Evolutionary conservation across 2,797 vertebrate species (phyloP).

Genomic region (Zalophus californianus): DNA sequence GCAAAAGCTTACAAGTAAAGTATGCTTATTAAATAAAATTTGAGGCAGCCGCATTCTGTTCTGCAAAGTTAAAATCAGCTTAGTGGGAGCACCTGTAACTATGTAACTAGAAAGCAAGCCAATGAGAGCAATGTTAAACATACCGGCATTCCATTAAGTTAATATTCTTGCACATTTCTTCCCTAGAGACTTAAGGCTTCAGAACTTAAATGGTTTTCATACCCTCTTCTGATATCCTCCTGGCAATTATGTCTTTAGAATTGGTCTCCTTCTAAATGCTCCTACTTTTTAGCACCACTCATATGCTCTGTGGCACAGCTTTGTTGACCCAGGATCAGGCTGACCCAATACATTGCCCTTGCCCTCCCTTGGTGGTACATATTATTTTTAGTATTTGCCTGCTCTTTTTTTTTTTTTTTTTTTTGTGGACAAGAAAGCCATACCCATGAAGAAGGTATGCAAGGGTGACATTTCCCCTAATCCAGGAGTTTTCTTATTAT

Average conservation of each 20-base stretch:
- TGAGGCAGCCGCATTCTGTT: background rate
- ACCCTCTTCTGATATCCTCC: background rate
- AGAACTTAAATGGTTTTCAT: background rate
- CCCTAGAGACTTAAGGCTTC: background rate
- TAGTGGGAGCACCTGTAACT: background rate
- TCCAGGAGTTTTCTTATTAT: background rate
- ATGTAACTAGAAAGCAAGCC: background rate
- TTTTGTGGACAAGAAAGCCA: background rate
- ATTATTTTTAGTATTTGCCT: background rate
- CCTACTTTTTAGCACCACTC: background rate
- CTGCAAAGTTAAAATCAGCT: constrained; percentile 37
- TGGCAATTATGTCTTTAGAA: background rate
- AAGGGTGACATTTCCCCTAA: background rate
- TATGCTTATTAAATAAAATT: constrained; percentile 12
- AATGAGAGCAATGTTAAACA: background rate
- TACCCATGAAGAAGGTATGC: accelerated
- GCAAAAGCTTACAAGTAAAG: background rate
- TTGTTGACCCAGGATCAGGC: background rate
- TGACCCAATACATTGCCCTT: background rate
- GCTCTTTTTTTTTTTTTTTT: too few species aligned
- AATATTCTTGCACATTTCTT: background rate
- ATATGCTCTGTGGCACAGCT: background rate
- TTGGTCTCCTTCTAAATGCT: background rate
- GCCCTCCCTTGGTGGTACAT: background rate
- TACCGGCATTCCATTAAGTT: background rate